Base-by-base conservation (phyloP, 2,888 invertebrate genomes). In the Caenorhabditis japonica region DNA sequence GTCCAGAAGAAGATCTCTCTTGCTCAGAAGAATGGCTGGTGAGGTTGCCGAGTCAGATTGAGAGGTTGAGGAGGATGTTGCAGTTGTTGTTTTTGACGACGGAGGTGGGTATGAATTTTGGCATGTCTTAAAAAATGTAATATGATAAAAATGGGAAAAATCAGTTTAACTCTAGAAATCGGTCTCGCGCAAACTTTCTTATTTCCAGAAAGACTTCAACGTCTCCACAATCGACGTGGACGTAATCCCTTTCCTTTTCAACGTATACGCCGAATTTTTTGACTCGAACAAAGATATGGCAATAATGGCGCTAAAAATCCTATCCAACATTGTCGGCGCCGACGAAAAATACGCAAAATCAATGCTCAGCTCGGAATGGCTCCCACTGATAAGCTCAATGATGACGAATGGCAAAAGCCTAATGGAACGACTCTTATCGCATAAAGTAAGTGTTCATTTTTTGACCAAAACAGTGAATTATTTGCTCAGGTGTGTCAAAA, bases 401-500 rank as follows among this genome's bases (percentile, higher is more conserved):
- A 70, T 82, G 15, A 52, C 53, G 17, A 59, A 75, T 36, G 83
- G 83, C 8, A 71, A 66, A 23, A 73, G 75, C 36, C 64, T 82
- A 33, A 82, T 80, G 47, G 81, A 84, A 43, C 41, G 76, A 25
- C 47, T 85, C 21, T 39, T 80, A 27, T 71, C 84, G 4, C 81
- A 84, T 53, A 85, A 85, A 51, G 81, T 79, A 46, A 43, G 51
- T 58, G 66, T 53, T 52, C 30, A 34, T 44, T 38, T 36, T 15
- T 55, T 15, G 15, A 60, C 13, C 25, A 12, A 15, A 30, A 15
- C 41, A 41, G 4, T n/a, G n/a, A n/a, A n/a, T n/a, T n/a, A n/a
- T n/a, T n/a, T n/a, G n/a, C n/a, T n/a, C 56, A 81, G 79, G 75
- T 85, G 12, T 76, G 78, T 38, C 79, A 81, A 41, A 85, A 85